Percentiles rank a stretch among this genome's conserved stretches.
Evolutionary conservation across 2,797 vertebrate genomes (phyloP).

Genomic region (Loris lydekkerianus): DNA sequence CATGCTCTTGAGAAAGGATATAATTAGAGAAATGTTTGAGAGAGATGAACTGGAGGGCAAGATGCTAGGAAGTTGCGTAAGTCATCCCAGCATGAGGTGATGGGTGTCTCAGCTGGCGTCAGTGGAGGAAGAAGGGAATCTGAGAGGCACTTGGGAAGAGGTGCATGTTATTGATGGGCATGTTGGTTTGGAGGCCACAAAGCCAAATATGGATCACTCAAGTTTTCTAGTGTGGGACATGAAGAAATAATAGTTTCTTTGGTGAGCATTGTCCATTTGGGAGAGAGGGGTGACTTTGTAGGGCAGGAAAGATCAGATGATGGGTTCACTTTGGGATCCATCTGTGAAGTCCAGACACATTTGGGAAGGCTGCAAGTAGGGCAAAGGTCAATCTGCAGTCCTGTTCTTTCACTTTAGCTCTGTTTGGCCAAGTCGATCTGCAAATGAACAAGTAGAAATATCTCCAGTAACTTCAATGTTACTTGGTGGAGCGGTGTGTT

Average conservation of each 20-base stretch:
- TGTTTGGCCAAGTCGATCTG: background rate
- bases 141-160: background rate
- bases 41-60: background rate
- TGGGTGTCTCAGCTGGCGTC: background rate
- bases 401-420: background rate
- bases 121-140: background rate
- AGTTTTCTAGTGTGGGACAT: background rate
- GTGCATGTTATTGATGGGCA: background rate
- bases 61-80: background rate
- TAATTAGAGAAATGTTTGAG: background rate
- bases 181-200: background rate
- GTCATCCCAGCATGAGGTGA: background rate
- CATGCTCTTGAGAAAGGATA: background rate
- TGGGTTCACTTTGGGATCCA: background rate
- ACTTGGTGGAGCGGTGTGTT: fast-evolving
- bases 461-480: background rate
- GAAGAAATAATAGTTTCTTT: background rate
- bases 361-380: background rate
- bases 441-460: background rate
- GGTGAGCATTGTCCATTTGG: fast-evolving
- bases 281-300: background rate
- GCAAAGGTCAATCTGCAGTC: background rate
- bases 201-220: background rate
- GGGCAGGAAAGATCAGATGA: background rate
- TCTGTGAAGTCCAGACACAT: fast-evolving